A percentile compares a stretch with the other conserved stretches of the same genome.
phyloP scores from a whole-genome alignment of 1,140 invertebrate genomes.

The Heliconius eleuchia region DNA sequence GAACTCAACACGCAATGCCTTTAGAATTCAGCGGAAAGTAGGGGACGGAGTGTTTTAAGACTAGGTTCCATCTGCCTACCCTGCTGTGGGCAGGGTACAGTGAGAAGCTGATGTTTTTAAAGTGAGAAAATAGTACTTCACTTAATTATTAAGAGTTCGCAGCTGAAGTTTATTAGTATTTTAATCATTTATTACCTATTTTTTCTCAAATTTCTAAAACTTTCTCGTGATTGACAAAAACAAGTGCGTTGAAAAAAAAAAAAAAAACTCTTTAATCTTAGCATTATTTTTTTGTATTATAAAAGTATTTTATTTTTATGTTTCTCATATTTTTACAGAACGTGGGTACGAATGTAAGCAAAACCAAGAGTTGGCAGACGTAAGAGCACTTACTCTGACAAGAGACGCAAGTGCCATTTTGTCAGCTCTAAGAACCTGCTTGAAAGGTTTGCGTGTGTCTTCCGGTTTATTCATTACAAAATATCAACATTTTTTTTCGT shows the following conservation, averaged over 20 bases:
- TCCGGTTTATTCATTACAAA: constrained; percentile 25
- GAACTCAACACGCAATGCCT: too few relatives aligned
- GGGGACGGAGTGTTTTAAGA: too few relatives aligned
- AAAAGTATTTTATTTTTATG: constrained; percentile 11
- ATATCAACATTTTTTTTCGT: constrained; percentile 1
- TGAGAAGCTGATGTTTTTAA: too few relatives aligned
- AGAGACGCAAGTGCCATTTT: constrained; percentile 50
- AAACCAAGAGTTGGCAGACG: constrained; percentile 32
- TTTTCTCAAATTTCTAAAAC: too few relatives aligned
- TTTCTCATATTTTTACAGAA: constrained; percentile 16
- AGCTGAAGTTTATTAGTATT: too few relatives aligned
- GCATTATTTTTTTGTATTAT: background rate
- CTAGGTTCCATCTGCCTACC: too few relatives aligned
- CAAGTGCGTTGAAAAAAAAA: background rate
- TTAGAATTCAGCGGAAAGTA: too few relatives aligned
- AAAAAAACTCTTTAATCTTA: background rate
- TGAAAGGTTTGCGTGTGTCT: constrained; percentile 29
- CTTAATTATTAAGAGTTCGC: too few relatives aligned
- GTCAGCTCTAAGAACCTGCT: constrained; percentile 35
- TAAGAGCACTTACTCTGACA: constrained; percentile 42
- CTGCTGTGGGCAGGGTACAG: too few relatives aligned
- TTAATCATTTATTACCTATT: too few relatives aligned
- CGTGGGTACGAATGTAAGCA: constrained; percentile 26
- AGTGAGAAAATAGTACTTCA: too few relatives aligned
- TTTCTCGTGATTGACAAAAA: too few relatives aligned